Evolutionary conservation across 1,140 invertebrate species (phyloP), one percentile per base, ranked within the genome.

Genomic region (Trachymyrmex cornetzi): DNA sequence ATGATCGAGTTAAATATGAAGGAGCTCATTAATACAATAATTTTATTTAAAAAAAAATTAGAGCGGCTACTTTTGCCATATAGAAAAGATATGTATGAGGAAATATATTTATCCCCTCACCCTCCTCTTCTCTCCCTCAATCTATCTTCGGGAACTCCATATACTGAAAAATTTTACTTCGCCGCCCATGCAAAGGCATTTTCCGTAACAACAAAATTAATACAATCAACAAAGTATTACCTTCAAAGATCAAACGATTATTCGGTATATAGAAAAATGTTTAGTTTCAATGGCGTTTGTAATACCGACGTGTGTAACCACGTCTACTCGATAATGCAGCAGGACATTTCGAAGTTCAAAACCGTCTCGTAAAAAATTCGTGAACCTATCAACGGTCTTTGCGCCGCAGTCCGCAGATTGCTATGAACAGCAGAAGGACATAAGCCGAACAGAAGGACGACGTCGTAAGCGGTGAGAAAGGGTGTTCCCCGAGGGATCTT

Each of bases 381-480:
- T 34, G 38, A 50, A 75, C 30, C 69, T 61, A 84, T 84, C 80
- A 48, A 44, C 24, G 24, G 4, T 61, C 30, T 50, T 74, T 50
- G 67, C 69, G 24, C 16, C 19, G 27, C 27, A 27, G 27, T 27
- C 6, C 6, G 53, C 14, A 48, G 19, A 50, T 19, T 19, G 24
- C 16, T 27, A 7, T 22, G 50, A 48, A 66, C 84, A 80, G 79
- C 59, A 44, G 61, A 9, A n/a, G 34, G 48, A 77, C 74, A 67
- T 85, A 66, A 80, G 34, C 72, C 59, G 63, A 77, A 67, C 75
- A 85, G 84, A 85, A 66, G 72, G 59, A 85, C 74, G 74, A 80
- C 80, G 84, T 85, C 75, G 75, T 80, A 64, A 85, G 57, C 50
- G 38, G 69, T 55, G 77, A 84, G 79, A 72, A 85, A 77, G 63